Percentiles rank a stretch among this genome's conserved stretches.
These are phyloP conservation scores for Exephanes ischioxanthus DNA, from an alignment of 2,888 invertebrate species.

Conservation along the genomic window DNA sequence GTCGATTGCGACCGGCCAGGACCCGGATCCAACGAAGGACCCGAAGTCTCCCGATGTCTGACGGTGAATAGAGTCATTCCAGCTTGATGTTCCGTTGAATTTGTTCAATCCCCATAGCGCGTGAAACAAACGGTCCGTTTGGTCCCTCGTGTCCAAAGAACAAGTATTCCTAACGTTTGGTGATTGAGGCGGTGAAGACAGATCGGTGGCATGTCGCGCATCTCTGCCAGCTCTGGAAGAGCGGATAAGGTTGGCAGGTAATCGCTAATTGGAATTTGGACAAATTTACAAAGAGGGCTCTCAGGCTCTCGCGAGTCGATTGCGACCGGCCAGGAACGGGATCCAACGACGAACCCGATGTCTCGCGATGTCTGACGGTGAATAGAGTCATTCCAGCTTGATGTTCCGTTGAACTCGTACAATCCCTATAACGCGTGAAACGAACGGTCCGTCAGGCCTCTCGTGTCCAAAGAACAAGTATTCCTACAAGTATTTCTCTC, in stretches of 20 bases:
- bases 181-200: background rate
- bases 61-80: constrained; percentile 66
- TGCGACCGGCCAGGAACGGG: constrained; percentile 23
- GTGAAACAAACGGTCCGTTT: constrained; percentile 25
- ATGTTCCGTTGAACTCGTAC: constrained; percentile 48
- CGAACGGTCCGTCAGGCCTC: constrained; percentile 8
- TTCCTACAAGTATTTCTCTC: background rate
- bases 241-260: background rate
- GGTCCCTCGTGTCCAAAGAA: constrained; percentile 14
- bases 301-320: background rate
- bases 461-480: constrained; percentile 7
- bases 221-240: background rate
- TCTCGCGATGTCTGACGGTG: constrained; percentile 62
- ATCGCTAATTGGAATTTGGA: constrained; percentile 54
- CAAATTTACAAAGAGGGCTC: constrained; percentile 37
- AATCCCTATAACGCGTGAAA: constrained; percentile 23
- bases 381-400: constrained; percentile 65
- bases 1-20: constrained; percentile 19
- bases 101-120: constrained; percentile 30
- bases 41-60: constrained; percentile 62
- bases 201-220: background rate
- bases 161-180: background rate
- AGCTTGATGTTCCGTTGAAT: constrained; percentile 38
- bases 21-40: constrained; percentile 51
- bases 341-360: constrained; percentile 55